Evolutionary conservation across 2,797 vertebrate genomes (phyloP).

Genomic region (Tokudaia tokunoshimensis): DNA sequence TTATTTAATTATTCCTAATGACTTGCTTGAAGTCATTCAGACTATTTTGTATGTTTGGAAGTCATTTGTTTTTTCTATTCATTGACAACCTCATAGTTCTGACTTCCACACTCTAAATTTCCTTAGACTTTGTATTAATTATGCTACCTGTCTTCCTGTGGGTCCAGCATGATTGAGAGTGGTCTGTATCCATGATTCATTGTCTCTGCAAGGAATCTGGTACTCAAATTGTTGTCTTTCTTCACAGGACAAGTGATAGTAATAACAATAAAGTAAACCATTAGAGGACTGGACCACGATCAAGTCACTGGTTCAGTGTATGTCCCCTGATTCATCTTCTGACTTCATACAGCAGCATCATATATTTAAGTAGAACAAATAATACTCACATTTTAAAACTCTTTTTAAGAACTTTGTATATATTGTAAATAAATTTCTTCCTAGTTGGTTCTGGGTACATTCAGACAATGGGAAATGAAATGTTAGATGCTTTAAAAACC

Average conservation of each 20-base stretch:
- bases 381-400: neutral
- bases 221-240: neutral
- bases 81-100: constrained; percentile 26
- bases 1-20: neutral
- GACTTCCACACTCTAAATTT: constrained; percentile 58
- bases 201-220: neutral
- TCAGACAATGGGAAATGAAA: constrained; percentile 14
- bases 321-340: neutral
- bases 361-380: constrained; percentile 13
- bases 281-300: neutral
- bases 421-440: neutral
- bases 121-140: neutral
- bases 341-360: neutral
- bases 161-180: neutral
- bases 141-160: neutral
- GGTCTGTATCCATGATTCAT: neutral
- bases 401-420: constrained; percentile 20
- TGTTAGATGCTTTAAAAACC: neutral
- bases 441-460: neutral
- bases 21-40: neutral
- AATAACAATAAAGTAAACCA: neutral
- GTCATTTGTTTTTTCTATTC: neutral
- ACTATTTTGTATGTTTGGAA: constrained; percentile 2
- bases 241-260: neutral
- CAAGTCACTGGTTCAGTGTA: neutral